These are phyloP conservation scores for Dreissena rostriformis DNA, from an alignment of 1,140 invertebrate genomes.

Conservation along the genomic window DNA sequence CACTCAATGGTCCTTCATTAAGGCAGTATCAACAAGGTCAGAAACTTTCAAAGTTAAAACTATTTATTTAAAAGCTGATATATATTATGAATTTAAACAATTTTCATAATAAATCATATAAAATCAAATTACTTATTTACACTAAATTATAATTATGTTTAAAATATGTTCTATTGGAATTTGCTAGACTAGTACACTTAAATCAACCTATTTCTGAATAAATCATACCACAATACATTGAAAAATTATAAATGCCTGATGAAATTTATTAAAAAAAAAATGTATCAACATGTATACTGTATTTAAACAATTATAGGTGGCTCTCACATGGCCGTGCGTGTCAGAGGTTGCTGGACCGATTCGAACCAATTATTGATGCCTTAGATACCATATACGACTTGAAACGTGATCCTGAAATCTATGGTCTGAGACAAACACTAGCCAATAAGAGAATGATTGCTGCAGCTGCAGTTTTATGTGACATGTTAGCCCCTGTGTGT, in stretches of 20 bases:
- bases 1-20: not conserved
- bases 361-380: conserved; percentile 25
- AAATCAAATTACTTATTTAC: too few relatives aligned
- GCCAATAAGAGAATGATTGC: conserved; percentile 27
- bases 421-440: conserved; percentile 28
- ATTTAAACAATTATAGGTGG: not conserved
- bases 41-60: not conserved
- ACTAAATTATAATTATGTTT: too few relatives aligned
- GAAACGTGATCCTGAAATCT: conserved; percentile 6
- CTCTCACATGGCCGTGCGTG: conserved; percentile 8
- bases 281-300: not conserved
- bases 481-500: conserved; percentile 17
- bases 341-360: not conserved
- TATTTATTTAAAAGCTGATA: not conserved
- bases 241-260: not conserved
- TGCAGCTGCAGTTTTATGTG: conserved; percentile 25
- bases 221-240: not conserved
- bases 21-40: conserved; percentile 10
- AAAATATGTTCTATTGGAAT: too few relatives aligned
- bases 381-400: conserved; percentile 6
- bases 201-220: too few relatives aligned
- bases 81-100: not conserved
- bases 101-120: not conserved
- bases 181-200: too few relatives aligned
- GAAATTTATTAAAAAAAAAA: not conserved